Evolutionary conservation across 2,888 invertebrate genomes (phyloP).

Genomic region (Julus scandinavius): DNA sequence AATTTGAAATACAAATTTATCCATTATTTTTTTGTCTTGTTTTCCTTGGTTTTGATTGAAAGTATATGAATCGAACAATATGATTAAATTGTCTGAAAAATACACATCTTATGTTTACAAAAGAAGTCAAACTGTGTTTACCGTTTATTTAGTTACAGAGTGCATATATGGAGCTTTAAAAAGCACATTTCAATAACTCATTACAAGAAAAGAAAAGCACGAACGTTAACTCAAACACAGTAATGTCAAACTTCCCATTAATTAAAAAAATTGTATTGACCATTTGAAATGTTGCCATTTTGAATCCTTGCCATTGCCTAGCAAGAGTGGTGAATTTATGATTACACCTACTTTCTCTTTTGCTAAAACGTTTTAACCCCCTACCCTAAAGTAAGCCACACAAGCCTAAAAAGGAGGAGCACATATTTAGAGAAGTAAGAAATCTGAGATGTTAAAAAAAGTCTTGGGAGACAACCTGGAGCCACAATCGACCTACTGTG

Average conservation of each 20-base stretch:
- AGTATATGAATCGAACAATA: no score
- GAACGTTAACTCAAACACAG: not conserved
- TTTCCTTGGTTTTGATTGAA: no score
- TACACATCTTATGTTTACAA: no score
- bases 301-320: not conserved
- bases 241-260: not conserved
- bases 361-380: not conserved
- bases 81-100: no score
- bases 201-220: not conserved
- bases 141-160: no score
- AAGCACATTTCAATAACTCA: not conserved
- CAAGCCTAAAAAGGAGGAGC: constrained; percentile 42
- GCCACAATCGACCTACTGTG: not conserved
- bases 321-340: not conserved
- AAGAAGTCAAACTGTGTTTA: no score
- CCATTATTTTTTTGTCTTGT: no score
- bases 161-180: no score
- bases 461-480: not conserved
- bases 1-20: no score
- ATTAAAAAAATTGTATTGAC: not conserved
- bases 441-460: not conserved
- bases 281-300: not conserved
- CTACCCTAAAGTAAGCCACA: not conserved
- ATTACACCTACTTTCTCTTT: not conserved
- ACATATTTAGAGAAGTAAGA: constrained; percentile 29